phyloP scores from a whole-genome alignment of 2,113 vertebrate species.

The Halichoerus grypus region DNA sequence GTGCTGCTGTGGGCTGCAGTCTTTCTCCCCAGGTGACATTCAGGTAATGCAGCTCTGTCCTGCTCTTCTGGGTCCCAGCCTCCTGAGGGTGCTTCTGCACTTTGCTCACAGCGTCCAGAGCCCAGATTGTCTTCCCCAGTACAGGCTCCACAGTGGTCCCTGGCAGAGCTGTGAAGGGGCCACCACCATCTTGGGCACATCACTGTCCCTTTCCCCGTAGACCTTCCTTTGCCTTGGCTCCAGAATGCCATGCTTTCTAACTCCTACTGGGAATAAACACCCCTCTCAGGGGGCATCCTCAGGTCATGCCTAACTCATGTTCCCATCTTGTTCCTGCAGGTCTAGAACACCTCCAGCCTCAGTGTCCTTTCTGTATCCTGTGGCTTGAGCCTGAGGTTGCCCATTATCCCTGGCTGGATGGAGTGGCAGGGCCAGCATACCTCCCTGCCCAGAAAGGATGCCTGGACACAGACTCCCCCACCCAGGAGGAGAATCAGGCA shows the following conservation, averaged over 20 bases:
- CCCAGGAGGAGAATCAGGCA: slow-evolving; percentile 14
- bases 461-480: slow-evolving; percentile 63
- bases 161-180: background rate
- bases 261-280: background rate
- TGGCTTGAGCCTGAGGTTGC: background rate
- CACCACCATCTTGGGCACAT: background rate
- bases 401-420: background rate
- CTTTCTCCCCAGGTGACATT: background rate
- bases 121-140: background rate
- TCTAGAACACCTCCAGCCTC: background rate
- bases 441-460: slow-evolving; percentile 10
- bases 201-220: background rate
- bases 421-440: background rate
- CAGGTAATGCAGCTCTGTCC: background rate
- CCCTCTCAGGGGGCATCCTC: background rate
- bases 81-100: too few relatives aligned
- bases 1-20: background rate
- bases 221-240: background rate
- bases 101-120: background rate
- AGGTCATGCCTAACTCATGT: background rate
- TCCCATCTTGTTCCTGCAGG: background rate
- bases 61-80: background rate
- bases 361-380: background rate
- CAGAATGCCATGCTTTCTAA: background rate
- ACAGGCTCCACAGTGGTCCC: background rate